These are phyloP conservation scores for Mandrillus leucophaeus DNA, from an alignment of 2,113 vertebrate genomes.

Conservation along the genomic window DNA sequence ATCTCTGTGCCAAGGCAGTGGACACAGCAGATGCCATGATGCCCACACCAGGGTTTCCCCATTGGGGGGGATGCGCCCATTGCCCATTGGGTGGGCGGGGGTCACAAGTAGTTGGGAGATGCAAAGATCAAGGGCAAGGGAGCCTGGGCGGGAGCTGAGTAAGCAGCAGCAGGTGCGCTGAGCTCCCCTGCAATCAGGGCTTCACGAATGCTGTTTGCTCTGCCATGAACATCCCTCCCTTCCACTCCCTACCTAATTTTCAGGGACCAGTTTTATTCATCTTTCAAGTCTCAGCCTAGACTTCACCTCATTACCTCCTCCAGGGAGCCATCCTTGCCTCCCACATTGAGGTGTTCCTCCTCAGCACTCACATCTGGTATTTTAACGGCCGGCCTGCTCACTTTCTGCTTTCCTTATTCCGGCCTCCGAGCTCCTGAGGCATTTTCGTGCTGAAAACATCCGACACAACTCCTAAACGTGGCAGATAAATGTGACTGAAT, in stretches of 20 bases:
- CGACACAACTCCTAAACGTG: background rate
- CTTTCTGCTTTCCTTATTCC: background rate
- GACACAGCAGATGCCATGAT: background rate
- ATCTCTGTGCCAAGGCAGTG: background rate
- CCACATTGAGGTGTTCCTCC: background rate
- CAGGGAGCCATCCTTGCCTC: background rate
- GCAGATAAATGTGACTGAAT: background rate
- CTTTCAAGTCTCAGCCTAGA: background rate
- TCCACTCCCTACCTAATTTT: background rate
- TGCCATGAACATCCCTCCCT: background rate
- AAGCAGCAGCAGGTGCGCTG: background rate
- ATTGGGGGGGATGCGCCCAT: background rate
- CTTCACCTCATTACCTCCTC: background rate
- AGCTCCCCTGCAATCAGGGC: rapidly evolving
- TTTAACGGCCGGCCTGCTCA: background rate
- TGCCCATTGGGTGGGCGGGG: background rate
- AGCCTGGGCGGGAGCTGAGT: background rate
- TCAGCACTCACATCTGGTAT: background rate
- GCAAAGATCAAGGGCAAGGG: background rate
- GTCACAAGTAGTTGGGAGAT: background rate
- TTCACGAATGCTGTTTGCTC: background rate
- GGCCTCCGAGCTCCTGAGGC: background rate
- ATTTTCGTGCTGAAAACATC: too few species aligned
- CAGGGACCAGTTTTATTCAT: background rate
- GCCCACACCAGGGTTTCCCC: background rate